These are phyloP conservation scores for Actinemys pallida DNA, from an alignment of 2,113 vertebrate species.

Conservation along the genomic window DNA sequence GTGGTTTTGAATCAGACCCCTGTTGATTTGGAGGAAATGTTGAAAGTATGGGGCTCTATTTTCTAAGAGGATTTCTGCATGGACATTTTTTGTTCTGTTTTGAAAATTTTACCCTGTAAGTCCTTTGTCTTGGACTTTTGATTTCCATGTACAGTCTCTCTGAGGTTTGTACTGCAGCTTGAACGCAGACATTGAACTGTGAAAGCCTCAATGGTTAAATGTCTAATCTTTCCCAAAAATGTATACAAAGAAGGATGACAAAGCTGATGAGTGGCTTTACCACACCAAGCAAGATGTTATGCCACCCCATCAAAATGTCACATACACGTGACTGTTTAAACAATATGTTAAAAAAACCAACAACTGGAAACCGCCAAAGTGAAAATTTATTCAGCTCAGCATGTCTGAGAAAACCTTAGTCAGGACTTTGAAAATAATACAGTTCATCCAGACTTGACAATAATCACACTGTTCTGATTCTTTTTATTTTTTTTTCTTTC, in stretches of 20 bases:
- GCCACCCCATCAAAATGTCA: not conserved
- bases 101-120: not conserved
- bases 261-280: not conserved
- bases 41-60: not conserved
- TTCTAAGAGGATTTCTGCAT: accelerated
- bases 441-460: slow-evolving; percentile 2
- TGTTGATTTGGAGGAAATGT: not conserved
- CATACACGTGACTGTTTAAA: not conserved
- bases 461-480: not conserved
- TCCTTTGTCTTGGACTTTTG: not conserved
- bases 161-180: not conserved
- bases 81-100: not conserved
- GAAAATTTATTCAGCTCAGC: not conserved
- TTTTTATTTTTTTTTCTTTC: not conserved
- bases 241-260: not conserved
- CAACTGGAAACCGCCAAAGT: not conserved
- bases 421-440: not conserved
- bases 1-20: not conserved
- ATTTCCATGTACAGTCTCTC: not conserved
- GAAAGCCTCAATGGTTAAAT: not conserved
- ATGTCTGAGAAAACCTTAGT: not conserved
- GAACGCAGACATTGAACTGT: not conserved
- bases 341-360: not conserved
- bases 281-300: not conserved
- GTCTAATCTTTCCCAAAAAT: not conserved